A percentile compares a stretch with the other conserved stretches of the same genome.
These are phyloP conservation scores for Cryptus armator DNA, from an alignment of 2,888 invertebrate genomes.

Conservation along the genomic window DNA sequence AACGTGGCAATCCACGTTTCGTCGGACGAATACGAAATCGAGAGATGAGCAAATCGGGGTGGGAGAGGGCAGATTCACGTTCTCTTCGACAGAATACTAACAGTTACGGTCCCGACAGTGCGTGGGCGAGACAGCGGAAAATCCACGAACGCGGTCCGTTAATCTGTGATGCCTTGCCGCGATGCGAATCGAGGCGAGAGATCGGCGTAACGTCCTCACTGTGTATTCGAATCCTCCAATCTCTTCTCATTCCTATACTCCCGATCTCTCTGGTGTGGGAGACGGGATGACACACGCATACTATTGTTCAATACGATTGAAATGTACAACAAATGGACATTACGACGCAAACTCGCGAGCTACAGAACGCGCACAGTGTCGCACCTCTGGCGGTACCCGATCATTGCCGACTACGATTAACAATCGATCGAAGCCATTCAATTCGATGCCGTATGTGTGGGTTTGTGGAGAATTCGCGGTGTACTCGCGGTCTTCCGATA, in stretches of 20 bases:
- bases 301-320: conserved; percentile 55
- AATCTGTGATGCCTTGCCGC: background rate
- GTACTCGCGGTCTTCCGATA: conserved; percentile 29
- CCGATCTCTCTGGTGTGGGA: conserved; percentile 8
- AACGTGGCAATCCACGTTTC: background rate
- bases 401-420: conserved; percentile 14
- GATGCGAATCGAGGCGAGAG: conserved; percentile 39
- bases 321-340: conserved; percentile 72
- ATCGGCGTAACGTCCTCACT: conserved; percentile 28
- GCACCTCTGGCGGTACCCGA: background rate
- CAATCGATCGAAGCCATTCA: conserved; percentile 54
- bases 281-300: conserved; percentile 17
- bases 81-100: conserved; percentile 10
- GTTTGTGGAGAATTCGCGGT: conserved; percentile 31
- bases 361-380: conserved; percentile 4
- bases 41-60: conserved; percentile 12
- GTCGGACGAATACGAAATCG: conserved; percentile 58
- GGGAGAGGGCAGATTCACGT: background rate
- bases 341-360: conserved; percentile 52
- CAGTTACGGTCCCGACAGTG: background rate
- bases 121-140: conserved; percentile 39
- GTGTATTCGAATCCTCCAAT: background rate
- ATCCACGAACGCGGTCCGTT: conserved; percentile 37
- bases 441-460: conserved; percentile 10
- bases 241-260: conserved; percentile 10